Evolutionary conservation across 2,888 invertebrate species (phyloP).

Genomic region (Scaeva pyrastri): DNA sequence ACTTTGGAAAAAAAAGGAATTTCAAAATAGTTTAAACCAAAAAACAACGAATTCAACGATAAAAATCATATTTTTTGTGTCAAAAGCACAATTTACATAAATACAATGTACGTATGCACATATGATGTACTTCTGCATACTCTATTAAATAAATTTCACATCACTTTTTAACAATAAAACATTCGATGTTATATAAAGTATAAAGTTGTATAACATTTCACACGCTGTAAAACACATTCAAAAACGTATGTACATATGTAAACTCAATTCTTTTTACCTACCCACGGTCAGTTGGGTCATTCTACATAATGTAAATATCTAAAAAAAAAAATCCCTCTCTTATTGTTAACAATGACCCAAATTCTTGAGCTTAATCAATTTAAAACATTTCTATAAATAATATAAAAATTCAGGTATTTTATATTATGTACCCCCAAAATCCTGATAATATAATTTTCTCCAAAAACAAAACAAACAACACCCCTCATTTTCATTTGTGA

Average conservation of each 20-base stretch:
- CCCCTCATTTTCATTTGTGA: background rate
- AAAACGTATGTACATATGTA: conserved; percentile 8
- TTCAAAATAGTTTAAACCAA: too few relatives aligned
- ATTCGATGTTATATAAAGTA: background rate
- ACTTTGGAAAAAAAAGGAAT: too few relatives aligned
- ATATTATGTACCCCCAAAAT: background rate
- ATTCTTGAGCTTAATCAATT: conserved; percentile 36
- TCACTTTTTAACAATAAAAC: background rate
- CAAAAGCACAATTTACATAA: too few relatives aligned
- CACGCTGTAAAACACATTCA: conserved; percentile 29
- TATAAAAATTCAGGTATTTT: conserved; percentile 49
- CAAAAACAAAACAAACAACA: conserved; percentile 24
- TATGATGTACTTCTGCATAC: too few relatives aligned
- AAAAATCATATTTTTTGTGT: too few relatives aligned
- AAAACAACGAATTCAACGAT: too few relatives aligned
- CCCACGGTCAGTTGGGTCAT: conserved; percentile 2
- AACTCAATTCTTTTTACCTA: background rate
- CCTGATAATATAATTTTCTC: conserved; percentile 20
- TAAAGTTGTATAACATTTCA: conserved; percentile 31
- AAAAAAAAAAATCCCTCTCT: conserved; percentile 26
- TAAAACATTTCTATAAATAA: conserved; percentile 11
- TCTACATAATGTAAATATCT: background rate
- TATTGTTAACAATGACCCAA: conserved; percentile 64
- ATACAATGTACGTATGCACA: too few relatives aligned
- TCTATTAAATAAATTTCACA: too few relatives aligned